Base-by-base conservation (phyloP, 30 jellyfish, hydroid and myxozoan species). In the Aurelia sp. region DNA sequence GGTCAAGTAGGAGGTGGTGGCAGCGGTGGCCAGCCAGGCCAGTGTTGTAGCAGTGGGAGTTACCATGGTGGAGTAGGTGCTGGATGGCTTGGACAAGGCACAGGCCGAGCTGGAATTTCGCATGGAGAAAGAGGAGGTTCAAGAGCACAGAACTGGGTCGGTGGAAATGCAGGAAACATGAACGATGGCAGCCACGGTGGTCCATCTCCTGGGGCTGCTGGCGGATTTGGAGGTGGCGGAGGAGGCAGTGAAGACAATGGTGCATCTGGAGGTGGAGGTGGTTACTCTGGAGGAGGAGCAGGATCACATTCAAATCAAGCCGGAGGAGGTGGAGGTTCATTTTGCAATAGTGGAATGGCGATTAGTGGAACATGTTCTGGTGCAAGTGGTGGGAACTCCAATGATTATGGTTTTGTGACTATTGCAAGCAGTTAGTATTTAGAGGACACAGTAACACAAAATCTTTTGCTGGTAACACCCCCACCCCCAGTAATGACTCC, bases 221-320 rank as follows among this genome's bases (percentile, higher is more conserved):
- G 92, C 27, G 92, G 92, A n/a, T 82, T 70, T 70, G 92, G 92
- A 17, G 92, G 92, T 4, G 92, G 85, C 16, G 92, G 91, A 16
- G 86, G 92, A 5, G 86, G 92, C 0, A 0, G 81, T 68, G 92
- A 82, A 41, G 92, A 82, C 21, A 70, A 70, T 63, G 92, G 92
- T 24, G 92, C 92, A 30, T 82, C 92, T 13, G 92, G 92, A 18
- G 92, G 64, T 53, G 92, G 92, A 5, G 92, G 92, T n/a, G 92
- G 92, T 15, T 82, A 82, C 74, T 82, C 92, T 3, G 92, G 92
- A 4, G 92, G 92, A 9, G 92, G 92, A 5, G 19, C 80, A 31
- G 92, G 92, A 21, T 18, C 55, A 2, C 16, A 38, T 58, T 4
- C 64, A 3, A 53, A 82, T 35, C 68, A 53, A 20, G 92, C 92